These are phyloP conservation scores for Calyptommatus sinebrachiatus DNA, from an alignment of 2,113 vertebrate genomes.

Conservation along the genomic window DNA sequence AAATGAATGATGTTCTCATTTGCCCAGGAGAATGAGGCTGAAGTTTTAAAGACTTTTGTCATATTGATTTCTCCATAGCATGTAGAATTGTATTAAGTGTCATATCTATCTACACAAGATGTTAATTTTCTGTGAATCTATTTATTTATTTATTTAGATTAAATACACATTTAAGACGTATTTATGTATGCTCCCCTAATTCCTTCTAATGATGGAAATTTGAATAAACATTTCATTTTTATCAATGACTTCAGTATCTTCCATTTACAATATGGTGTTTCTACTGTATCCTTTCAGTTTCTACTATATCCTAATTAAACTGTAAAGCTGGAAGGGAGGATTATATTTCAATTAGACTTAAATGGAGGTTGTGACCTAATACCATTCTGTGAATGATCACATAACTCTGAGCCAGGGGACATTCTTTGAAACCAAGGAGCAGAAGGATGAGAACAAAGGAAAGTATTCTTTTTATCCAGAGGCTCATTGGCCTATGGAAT, in stretches of 20 bases:
- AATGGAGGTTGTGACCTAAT: no score
- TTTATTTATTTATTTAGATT: conserved; percentile 84
- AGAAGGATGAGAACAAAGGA: no score
- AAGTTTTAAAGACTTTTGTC: background rate
- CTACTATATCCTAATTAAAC: no score
- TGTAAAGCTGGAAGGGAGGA: no score
- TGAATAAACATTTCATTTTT: conserved; percentile 67
- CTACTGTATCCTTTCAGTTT: no score
- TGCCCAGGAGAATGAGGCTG: background rate
- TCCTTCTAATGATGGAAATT: conserved; percentile 50
- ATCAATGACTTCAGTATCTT: conserved; percentile 4
- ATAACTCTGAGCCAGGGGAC: no score
- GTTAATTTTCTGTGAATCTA: conserved; percentile 67
- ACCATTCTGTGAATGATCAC: no score
- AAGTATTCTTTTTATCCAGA: no score
- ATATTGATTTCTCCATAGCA: background rate
- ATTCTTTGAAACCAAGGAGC: no score
- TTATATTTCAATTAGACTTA: no score
- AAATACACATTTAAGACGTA: conserved; percentile 69
- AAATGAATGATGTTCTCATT: background rate
- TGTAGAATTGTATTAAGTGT: accelerated
- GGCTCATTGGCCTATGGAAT: no score
- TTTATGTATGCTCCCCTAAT: conserved; percentile 86
- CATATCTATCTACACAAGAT: conserved; percentile 59
- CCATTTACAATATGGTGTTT: background rate